Conservation (phyloP, 2,888 invertebrate genomes). For the Drosophila anceps region DNA sequence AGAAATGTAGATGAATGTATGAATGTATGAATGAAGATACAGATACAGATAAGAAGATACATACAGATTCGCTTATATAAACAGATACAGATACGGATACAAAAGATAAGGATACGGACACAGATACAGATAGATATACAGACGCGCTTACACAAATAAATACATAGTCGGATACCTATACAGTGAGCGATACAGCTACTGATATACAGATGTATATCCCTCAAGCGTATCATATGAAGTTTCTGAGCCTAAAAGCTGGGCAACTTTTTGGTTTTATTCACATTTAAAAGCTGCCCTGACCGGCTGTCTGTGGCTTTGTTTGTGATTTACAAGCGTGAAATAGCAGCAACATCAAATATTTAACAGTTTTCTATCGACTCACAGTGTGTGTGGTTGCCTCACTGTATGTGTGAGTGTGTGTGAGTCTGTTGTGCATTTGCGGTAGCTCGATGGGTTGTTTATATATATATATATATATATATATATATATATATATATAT, state of each 20-base stretch:
- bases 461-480: slow-evolving; percentile 21
- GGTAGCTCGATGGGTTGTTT: slow-evolving; percentile 43
- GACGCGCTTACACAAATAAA: not conserved
- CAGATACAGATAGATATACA: not conserved
- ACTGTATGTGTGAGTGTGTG: slow-evolving; percentile 17
- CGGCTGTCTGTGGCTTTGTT: slow-evolving; percentile 67
- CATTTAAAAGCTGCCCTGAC: slow-evolving; percentile 39
- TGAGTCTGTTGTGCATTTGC: slow-evolving; percentile 40
- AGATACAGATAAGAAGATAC: too few relatives aligned
- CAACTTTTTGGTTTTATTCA: slow-evolving; percentile 54
- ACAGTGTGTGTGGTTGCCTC: slow-evolving; percentile 10
- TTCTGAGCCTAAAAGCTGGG: slow-evolving; percentile 21
- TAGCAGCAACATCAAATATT: slow-evolving; percentile 75
- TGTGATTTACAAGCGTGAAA: slow-evolving; percentile 79
- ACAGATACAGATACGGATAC: not conserved
- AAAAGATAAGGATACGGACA: not conserved
- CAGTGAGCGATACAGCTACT: not conserved
- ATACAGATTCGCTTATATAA: too few relatives aligned
- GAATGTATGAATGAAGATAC: too few relatives aligned
- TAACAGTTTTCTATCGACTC: slow-evolving; percentile 63
- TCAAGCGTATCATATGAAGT: slow-evolving; percentile 2
- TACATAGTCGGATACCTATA: not conserved
- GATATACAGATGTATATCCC: not conserved
- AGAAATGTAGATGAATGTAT: not conserved
- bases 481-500: slow-evolving; percentile 16